These are phyloP conservation scores for Drosophila monieri DNA, from an alignment of 2,888 invertebrate species.

Conservation along the genomic window DNA sequence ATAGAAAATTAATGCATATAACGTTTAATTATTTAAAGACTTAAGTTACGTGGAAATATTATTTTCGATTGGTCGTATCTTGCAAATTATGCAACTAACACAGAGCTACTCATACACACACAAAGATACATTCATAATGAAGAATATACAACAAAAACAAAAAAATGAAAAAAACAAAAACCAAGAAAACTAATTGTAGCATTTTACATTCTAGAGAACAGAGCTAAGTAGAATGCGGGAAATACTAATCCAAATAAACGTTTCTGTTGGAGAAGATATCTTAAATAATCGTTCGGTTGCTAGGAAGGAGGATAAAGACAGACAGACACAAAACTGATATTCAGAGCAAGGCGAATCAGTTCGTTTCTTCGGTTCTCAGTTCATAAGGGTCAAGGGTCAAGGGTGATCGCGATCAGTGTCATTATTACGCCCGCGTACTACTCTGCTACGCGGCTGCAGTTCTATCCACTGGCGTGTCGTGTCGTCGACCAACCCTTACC, in stretches of 20 bases:
- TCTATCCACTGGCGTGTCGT: background rate
- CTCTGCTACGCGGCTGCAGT: background rate
- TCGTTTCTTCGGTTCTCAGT: background rate
- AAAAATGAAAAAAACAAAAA: conserved; percentile 10
- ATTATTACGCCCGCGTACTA: background rate
- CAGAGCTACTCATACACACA: conserved; percentile 30
- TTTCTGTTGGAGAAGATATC: conserved; percentile 54
- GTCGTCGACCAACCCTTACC: background rate
- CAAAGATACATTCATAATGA: conserved; percentile 27
- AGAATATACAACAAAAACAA: conserved; percentile 38
- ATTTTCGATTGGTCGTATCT: conserved; percentile 45
- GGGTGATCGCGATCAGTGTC: background rate
- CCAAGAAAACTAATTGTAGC: conserved; percentile 51
- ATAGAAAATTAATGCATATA: conserved; percentile 72
- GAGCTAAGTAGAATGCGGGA: background rate
- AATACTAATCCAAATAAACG: conserved; percentile 3
- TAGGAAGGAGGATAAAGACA: background rate
- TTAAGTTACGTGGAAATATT: conserved; percentile 58
- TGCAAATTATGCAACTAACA: conserved; percentile 16
- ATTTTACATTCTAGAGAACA: conserved; percentile 41
- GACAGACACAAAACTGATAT: background rate
- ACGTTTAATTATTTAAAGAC: conserved; percentile 73
- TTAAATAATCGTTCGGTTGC: conserved; percentile 7
- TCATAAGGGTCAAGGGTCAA: background rate
- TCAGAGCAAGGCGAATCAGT: background rate